Evolutionary conservation across 64 coral and sea anemone genomes (phyloP).

Genomic region (Acropora tenuis): DNA sequence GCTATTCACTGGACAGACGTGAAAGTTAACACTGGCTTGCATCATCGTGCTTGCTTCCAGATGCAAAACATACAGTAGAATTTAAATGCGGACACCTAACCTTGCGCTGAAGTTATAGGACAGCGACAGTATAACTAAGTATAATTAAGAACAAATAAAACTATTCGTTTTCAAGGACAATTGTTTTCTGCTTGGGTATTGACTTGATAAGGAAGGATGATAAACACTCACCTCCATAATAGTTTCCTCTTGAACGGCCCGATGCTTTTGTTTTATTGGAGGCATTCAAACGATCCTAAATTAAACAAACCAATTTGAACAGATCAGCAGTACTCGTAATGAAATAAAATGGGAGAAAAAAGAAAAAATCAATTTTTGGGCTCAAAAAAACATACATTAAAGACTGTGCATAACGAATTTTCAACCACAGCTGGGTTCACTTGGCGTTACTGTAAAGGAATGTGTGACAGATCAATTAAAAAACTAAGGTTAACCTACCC

Average conservation of each 20-base stretch:
- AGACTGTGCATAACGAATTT: no score
- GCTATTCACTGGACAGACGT: no score
- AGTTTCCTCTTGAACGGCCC: slow-evolving; percentile 29
- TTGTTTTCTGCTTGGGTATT: no score
- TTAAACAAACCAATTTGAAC: slow-evolving; percentile 5
- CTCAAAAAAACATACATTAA: neutral
- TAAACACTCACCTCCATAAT: slow-evolving; percentile 34
- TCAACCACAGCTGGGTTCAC: no score
- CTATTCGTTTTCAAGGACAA: no score
- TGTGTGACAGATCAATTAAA: slow-evolving; percentile 10
- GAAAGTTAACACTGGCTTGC: no score
- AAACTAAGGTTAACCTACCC: slow-evolving; percentile 52
- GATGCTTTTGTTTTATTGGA: slow-evolving; percentile 28
- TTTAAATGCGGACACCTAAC: no score
- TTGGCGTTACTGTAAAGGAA: slow-evolving; percentile 30
- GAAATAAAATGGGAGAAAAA: neutral
- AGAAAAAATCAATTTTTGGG: neutral
- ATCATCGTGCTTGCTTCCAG: no score
- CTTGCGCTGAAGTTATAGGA: no score
- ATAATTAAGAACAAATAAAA: no score
- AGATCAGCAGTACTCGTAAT: neutral
- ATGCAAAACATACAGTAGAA: no score
- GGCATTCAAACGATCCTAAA: slow-evolving; percentile 21
- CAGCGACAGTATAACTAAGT: no score
- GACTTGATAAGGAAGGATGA: neutral